Evolutionary conservation across 2,888 invertebrate species (phyloP), one percentile per base, ranked within the genome.

Genomic region (Pyrochroa serraticornis): DNA sequence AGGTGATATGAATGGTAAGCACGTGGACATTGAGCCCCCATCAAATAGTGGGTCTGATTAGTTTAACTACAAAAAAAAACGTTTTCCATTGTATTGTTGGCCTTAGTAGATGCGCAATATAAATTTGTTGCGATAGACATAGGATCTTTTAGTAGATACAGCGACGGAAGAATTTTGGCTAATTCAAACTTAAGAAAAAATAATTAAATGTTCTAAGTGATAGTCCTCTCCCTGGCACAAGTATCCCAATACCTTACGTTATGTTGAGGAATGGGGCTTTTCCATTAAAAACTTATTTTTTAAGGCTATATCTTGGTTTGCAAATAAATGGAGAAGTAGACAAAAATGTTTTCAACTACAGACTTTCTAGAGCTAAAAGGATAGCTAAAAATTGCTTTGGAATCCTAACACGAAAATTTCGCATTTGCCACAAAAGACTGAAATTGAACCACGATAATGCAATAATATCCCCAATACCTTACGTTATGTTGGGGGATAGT

Each of bases 71-170:
- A 53, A 57, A 50, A 57, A n/a, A n/a, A 63, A 32, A 59, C 60
- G 33, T 62, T 65, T 54, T 53, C 64, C 3, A 58, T 69, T 34
- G 71, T 73, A 13, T 47, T 72, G 36, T 41, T 68, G 41, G 69
- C 71, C 30, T 14, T 68, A n/a, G 68, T 69, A 38, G 68, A 71
- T 57, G 64, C 68, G 3, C 34, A 71, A 38, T 72, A 69, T 49
- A 71, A 57, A 34, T 73, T 72, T 61, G 54, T 69, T 55, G 50
- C 58, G 39, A 67, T 71, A 8, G 71, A 74, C 57, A 56, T 73
- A 46, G 72, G 69, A n/a, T 61, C 66, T 14, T 68, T 67, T 46
- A 70, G 71, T 6, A 69, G 61, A 55, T 67, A 67, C 36, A 70
- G 70, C 48, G 72, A 73, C 58, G 68, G 67, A 31, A 67, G 69